These are phyloP conservation scores for Drosophila bipectinata DNA, from an alignment of 1,140 invertebrate species.

Conservation along the genomic window DNA sequence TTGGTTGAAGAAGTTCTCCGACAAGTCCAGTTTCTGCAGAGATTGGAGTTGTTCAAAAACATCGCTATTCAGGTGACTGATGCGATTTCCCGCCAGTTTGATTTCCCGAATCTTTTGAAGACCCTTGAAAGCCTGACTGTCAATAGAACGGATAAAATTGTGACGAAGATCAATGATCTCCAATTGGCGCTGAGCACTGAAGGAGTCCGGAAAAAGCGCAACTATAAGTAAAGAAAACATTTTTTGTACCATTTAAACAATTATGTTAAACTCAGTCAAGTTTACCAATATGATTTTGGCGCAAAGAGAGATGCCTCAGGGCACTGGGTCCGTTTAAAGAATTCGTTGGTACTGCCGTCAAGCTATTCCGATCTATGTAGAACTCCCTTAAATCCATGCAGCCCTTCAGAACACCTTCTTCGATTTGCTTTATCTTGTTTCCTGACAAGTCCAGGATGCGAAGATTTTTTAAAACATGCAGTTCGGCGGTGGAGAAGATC, in stretches of 20 bases:
- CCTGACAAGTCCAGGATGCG: constrained; percentile 90
- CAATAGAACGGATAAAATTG: constrained; percentile 90
- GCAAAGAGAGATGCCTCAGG: constrained; percentile 89
- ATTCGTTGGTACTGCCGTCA: constrained; percentile 87
- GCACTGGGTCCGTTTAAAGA: constrained; percentile 91
- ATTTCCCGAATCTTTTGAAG: constrained; percentile 88
- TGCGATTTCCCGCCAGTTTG: constrained; percentile 90
- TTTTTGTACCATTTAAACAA: neutral
- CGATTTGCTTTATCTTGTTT: constrained; percentile 91
- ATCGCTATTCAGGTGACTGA: constrained; percentile 91
- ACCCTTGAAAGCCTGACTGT: constrained; percentile 89
- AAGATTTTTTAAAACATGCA: constrained; percentile 90
- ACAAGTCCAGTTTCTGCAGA: constrained; percentile 91
- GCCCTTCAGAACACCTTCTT: constrained; percentile 93
- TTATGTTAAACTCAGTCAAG: too few species aligned
- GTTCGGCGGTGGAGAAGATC: constrained; percentile 93
- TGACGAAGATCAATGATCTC: constrained; percentile 90
- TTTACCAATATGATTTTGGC: constrained; percentile 93
- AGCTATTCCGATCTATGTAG: constrained; percentile 91
- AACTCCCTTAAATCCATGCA: constrained; percentile 90
- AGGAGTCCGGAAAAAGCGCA: constrained; percentile 87
- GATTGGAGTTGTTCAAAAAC: constrained; percentile 89
- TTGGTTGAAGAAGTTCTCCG: constrained; percentile 92
- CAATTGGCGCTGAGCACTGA: constrained; percentile 87
- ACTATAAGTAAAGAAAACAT: constrained; percentile 82